Evolutionary conservation across 2,113 vertebrate species (phyloP), one percentile per base, ranked within the genome.

Genomic region (Uria aalge): DNA sequence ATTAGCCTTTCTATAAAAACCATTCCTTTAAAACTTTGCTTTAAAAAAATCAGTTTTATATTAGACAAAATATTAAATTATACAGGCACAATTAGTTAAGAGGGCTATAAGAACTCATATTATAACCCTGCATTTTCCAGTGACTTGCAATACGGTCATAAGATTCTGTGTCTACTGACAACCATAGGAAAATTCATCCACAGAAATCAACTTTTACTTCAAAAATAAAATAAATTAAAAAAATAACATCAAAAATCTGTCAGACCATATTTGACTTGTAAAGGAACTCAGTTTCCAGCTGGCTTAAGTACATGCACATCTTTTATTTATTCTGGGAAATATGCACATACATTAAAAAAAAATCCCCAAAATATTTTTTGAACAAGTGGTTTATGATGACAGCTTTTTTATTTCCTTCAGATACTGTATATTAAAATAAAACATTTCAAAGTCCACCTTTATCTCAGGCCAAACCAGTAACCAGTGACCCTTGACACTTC

Each of bases 21-120:
- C 80, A 92, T 78, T 95, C 87, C 64, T 95, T 94, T 91, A 97
- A 92, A 97, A 95, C 53, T 93, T 81, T 79, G 52, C 38, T 92
- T 94, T 96, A 80, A 86, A 97, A 95, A 97, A 94, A 80, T 63
- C 56, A 92, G 12, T 52, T 91, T 92, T 92, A 90, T 85, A 87
- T 92, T 95, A 97, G 77, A 93, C 71, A 97, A 96, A 96, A 89
- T 97, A 97, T 67, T 90, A 96, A 94, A 93, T 96, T 94, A 96
- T 50, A 83, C 64, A 97, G 96, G 96, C 96, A 97, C 97, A 72
- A 76, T 88, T 92, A 95, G 56, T 92, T 91, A 83, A 77, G 24
- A 79, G 86, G 60, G 78, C 76, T 96, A 74, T 67, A 85, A 78
- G 16, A 89, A 85, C 43, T 84, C 67, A 75, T 52, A 67, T 69